Conservation (phyloP, 2,797 vertebrate genomes). For the Gallinago solitaria region DNA sequence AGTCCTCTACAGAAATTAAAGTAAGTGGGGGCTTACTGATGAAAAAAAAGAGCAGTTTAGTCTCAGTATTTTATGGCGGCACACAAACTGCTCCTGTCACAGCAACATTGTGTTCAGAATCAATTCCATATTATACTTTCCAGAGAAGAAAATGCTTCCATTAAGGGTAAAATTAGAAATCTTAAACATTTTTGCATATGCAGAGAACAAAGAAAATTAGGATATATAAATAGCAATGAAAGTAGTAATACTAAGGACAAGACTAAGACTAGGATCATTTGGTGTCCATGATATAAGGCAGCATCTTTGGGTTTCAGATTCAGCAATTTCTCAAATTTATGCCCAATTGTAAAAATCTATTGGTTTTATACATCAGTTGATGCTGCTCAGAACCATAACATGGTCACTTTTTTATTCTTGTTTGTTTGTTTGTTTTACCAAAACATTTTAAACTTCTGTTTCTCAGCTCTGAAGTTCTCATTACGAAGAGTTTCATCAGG, state of each 20-base stretch:
- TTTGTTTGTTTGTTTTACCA: background rate
- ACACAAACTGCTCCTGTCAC: background rate
- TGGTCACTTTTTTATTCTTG: background rate
- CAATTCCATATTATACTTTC: background rate
- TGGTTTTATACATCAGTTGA: background rate
- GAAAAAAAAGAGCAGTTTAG: conserved; percentile 1
- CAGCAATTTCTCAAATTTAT: background rate
- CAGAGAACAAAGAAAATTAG: background rate
- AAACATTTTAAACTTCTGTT: background rate
- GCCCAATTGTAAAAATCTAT: background rate
- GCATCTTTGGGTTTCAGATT: background rate
- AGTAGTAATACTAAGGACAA: background rate
- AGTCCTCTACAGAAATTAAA: background rate
- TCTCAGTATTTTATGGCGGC: background rate
- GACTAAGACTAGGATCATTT: background rate
- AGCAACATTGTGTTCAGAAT: background rate
- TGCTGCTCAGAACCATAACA: background rate
- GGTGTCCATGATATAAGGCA: background rate
- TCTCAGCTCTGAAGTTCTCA: background rate
- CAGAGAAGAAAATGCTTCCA: background rate
- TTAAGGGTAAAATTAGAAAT: background rate
- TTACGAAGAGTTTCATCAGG: background rate
- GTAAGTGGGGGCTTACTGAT: background rate
- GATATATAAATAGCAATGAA: background rate
- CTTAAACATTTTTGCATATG: background rate